These are phyloP conservation scores for Brachirus orientalis DNA, from an alignment of 2,113 vertebrate genomes.

Conservation along the genomic window DNA sequence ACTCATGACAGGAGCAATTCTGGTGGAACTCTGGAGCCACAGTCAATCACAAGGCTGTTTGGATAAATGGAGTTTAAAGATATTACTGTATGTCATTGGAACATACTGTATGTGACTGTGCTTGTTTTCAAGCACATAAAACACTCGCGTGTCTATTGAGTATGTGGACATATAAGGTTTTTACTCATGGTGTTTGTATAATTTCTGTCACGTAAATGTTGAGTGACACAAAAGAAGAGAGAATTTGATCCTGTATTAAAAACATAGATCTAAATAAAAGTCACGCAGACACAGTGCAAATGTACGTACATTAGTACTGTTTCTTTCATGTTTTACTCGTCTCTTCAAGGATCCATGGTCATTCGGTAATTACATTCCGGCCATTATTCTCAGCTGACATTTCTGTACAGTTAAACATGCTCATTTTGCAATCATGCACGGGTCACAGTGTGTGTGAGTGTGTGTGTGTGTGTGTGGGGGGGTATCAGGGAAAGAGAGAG, in stretches of 20 bases:
- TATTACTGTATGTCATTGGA: conserved; percentile 17
- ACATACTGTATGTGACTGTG: conserved; percentile 1
- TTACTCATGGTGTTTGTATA: neutral
- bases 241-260: too few relatives aligned
- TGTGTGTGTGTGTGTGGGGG: conserved; percentile 5
- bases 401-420: conserved; percentile 74
- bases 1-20: conserved; percentile 20
- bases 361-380: conserved; percentile 72
- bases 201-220: neutral
- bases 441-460: conserved; percentile 53
- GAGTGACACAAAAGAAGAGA: neutral
- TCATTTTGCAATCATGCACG: conserved; percentile 68
- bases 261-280: too few relatives aligned
- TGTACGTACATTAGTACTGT: too few relatives aligned
- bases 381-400: conserved; percentile 77
- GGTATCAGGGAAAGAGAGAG: conserved; percentile 8
- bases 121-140: conserved; percentile 14
- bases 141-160: neutral
- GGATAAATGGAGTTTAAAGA: neutral
- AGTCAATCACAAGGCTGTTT: conserved; percentile 7
- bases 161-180: neutral
- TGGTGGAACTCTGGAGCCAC: conserved; percentile 6
- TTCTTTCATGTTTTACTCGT: conserved; percentile 11
- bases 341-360: conserved; percentile 23
- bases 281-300: too few relatives aligned